phyloP scores from a whole-genome alignment of 2,888 invertebrate species.

The Cataglyphis cursor region DNA sequence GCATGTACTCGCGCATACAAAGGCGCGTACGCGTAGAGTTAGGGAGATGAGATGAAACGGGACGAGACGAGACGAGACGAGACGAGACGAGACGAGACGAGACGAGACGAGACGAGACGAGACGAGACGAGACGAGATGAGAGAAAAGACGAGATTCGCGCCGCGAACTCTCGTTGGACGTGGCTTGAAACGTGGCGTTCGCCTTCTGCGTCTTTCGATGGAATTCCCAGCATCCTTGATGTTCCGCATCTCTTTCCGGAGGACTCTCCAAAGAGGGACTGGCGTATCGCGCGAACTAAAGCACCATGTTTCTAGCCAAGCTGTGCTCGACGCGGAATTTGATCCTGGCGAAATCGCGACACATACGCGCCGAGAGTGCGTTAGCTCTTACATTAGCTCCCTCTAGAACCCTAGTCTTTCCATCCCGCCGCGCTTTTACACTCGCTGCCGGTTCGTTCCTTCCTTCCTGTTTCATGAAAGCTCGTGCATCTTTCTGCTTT shows the following conservation, averaged over 20 bases:
- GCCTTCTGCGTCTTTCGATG: conserved; percentile 55
- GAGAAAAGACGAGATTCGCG: conserved; percentile 21
- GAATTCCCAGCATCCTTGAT: conserved; percentile 70
- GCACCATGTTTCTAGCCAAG: conserved; percentile 55
- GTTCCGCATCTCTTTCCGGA: conserved; percentile 43
- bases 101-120: conserved; percentile 13
- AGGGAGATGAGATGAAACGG: neutral
- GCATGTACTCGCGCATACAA: conserved; percentile 6
- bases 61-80: neutral
- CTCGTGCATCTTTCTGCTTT: conserved; percentile 48
- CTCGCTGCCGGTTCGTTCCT: neutral
- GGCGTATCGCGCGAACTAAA: conserved; percentile 44
- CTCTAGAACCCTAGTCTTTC: conserved; percentile 51
- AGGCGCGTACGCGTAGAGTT: neutral
- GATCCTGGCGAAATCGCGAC: conserved; percentile 67
- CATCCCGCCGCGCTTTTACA: neutral
- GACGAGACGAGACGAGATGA: neutral
- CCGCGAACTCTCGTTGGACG: conserved; percentile 58
- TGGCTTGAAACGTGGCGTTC: conserved; percentile 60
- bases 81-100: neutral
- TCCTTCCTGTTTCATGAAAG: conserved; percentile 33
- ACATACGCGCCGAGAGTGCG: conserved; percentile 43
- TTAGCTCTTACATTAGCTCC: conserved; percentile 30
- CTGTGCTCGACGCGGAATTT: conserved; percentile 67
- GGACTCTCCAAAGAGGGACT: conserved; percentile 60